Evolutionary conservation across 2,797 vertebrate species (phyloP), one percentile per base, ranked within the genome.

Genomic region (Anguilla marmorata): DNA sequence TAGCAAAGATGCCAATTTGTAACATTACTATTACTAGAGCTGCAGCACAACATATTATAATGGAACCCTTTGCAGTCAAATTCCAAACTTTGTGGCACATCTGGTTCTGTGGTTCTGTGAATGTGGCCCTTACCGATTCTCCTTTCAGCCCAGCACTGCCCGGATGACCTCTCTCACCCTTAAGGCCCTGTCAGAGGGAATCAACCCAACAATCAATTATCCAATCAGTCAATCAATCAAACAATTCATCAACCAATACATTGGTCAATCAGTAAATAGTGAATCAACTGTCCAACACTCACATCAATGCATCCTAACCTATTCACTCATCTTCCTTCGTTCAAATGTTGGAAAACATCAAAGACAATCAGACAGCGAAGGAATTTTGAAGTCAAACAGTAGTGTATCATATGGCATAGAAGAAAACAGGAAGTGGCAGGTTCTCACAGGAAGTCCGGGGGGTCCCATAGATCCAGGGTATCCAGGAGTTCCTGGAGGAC

Each of bases 381-480:
- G 58, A 63, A 21, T 2, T 2, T 21, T 9, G 12, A 76, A 33
- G 2, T 37, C 19, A 16, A 33, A 76, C 72, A 37, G n/a, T 7
- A 30, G 37, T 79, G 74, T 41, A 41, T 45, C 74, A 79, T 14
- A 21, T 79, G 74, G 19, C 16, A 45, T 19, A 19, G 33, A 24
- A 41, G 12, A 7, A 79, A 45, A 79, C 74, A 7, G 45, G 7
- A 82, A 82, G 30, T 72, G 24, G 86, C 84, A 86, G 58, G 41
- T 91, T 96, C 97, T 96, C 95, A 99, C 98, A 0, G 96, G 96
- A 87, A 99, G 95, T 89, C 98, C 98, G 0, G 98, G 98, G 1
- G 97, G 94, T 2, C 98, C 98, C 89, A 97, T 97, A 9, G 95
- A 89, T 3, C 98, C 98, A 0, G 98, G 98, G 89, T 99, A 99